Evolutionary conservation across 2,113 vertebrate genomes (phyloP).

Genomic region (Prunella himalayana): DNA sequence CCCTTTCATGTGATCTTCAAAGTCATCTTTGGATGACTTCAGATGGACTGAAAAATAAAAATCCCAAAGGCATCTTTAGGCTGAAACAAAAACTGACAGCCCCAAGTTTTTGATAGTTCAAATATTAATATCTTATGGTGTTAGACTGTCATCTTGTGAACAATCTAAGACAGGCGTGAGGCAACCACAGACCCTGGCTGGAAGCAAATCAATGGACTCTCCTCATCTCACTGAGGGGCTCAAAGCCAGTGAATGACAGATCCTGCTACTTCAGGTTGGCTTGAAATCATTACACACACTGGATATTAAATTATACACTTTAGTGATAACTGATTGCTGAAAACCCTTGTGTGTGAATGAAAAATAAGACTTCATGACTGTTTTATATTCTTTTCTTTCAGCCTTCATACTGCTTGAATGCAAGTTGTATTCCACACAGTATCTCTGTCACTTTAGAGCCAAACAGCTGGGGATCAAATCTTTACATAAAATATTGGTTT

Average conservation of each 20-base stretch:
- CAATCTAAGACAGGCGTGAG: neutral
- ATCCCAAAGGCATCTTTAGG: neutral
- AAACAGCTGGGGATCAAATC: neutral
- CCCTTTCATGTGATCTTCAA: constrained; percentile 23
- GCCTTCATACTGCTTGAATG: neutral
- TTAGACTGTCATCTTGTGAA: constrained; percentile 46
- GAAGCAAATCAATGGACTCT: neutral
- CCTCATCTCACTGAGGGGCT: neutral
- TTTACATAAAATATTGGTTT: neutral
- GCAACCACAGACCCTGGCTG: neutral
- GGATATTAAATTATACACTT: neutral
- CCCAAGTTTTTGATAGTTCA: neutral
- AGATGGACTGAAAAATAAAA: neutral
- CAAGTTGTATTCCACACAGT: neutral
- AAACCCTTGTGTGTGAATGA: neutral
- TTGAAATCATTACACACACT: neutral
- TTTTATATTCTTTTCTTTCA: neutral
- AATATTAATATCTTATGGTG: constrained; percentile 11
- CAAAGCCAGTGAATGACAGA: neutral
- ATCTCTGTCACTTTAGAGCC: neutral
- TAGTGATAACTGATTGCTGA: neutral
- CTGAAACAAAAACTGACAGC: neutral
- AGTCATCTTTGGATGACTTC: constrained; percentile 14
- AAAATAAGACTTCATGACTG: neutral
- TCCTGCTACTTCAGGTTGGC: neutral